These are phyloP conservation scores for Neogobius melanostomus DNA, from an alignment of 2,113 vertebrate genomes.

Conservation along the genomic window DNA sequence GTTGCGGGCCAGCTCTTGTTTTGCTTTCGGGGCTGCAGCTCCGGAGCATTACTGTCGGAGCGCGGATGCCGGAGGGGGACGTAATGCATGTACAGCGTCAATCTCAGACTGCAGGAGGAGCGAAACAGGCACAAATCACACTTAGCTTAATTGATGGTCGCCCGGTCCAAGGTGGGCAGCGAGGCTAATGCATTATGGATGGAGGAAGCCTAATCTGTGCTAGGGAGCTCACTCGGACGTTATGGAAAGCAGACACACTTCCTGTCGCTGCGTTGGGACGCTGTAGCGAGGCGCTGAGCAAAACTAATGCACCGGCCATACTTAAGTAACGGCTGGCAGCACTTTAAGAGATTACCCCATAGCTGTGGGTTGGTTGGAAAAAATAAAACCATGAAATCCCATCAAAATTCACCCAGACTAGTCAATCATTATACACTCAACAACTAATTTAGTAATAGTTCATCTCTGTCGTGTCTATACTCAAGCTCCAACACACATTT, in stretches of 20 bases:
- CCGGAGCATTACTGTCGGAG: slow-evolving; percentile 24
- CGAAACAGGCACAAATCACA: slow-evolving; percentile 18
- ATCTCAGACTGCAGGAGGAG: slow-evolving; percentile 8
- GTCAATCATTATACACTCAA: too few relatives aligned
- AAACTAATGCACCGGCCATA: slow-evolving; percentile 16
- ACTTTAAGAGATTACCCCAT: slow-evolving; percentile 18
- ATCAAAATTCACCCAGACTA: too few relatives aligned
- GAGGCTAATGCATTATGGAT: slow-evolving; percentile 39
- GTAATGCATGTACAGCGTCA: slow-evolving; percentile 13
- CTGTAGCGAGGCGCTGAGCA: slow-evolving; percentile 25
- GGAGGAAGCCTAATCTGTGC: slow-evolving; percentile 24
- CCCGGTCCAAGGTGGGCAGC: slow-evolving; percentile 34
- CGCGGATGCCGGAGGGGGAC: slow-evolving; percentile 1
- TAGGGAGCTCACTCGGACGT: slow-evolving; percentile 17
- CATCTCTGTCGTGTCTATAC: neutral
- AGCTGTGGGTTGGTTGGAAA: neutral
- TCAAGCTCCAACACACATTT: too few relatives aligned
- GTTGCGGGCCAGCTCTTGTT: slow-evolving; percentile 1
- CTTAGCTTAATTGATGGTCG: slow-evolving; percentile 35
- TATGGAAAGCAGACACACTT: slow-evolving; percentile 29
- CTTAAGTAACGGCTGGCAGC: slow-evolving; percentile 9
- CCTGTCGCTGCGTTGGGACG: slow-evolving; percentile 20
- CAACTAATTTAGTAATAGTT: too few relatives aligned
- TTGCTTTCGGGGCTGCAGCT: neutral
- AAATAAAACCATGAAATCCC: neutral